These are phyloP conservation scores for Hirtodrosophila cameraria DNA, from an alignment of 2,888 invertebrate genomes.

Conservation along the genomic window DNA sequence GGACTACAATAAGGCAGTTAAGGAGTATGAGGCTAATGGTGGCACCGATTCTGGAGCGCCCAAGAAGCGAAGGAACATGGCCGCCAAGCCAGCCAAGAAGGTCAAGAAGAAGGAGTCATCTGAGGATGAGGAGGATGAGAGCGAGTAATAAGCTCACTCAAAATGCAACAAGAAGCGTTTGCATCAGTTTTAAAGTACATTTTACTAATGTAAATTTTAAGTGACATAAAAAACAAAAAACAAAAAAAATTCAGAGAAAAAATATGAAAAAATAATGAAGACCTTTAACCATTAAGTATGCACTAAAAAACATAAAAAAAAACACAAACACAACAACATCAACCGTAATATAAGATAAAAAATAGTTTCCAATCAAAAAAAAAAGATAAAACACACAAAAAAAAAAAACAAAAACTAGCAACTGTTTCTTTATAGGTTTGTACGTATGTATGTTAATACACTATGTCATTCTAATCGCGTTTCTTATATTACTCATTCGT, in stretches of 20 bases:
- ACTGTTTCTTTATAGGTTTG: slow-evolving; percentile 74
- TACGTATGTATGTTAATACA: too few relatives aligned
- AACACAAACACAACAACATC: slow-evolving; percentile 46
- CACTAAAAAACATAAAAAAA: slow-evolving; percentile 59
- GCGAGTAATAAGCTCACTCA: slow-evolving; percentile 85
- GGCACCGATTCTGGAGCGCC: slow-evolving; percentile 87
- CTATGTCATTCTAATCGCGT: slow-evolving; percentile 54
- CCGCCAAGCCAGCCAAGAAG: slow-evolving; percentile 82
- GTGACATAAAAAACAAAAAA: slow-evolving; percentile 69
- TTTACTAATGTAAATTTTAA: slow-evolving; percentile 83
- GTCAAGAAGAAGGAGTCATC: slow-evolving; percentile 88
- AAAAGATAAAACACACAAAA: too few relatives aligned
- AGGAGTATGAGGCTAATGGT: slow-evolving; percentile 93
- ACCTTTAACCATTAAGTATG: slow-evolving; percentile 70
- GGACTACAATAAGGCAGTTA: slow-evolving; percentile 94
- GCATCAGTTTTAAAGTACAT: slow-evolving; percentile 83
- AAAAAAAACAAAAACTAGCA: slow-evolving; percentile 50
- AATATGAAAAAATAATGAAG: slow-evolving; percentile 44
- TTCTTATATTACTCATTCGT: slow-evolving; percentile 36
- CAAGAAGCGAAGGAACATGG: slow-evolving; percentile 86
- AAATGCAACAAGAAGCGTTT: slow-evolving; percentile 33
- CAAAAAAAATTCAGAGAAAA: slow-evolving; percentile 34
- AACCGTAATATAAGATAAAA: slow-evolving; percentile 72
- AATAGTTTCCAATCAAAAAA: slow-evolving; percentile 67
- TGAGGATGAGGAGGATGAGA: slow-evolving; percentile 87